Base-by-base conservation (phyloP, 2,888 invertebrate genomes). In the Amphipyra berbera region DNA sequence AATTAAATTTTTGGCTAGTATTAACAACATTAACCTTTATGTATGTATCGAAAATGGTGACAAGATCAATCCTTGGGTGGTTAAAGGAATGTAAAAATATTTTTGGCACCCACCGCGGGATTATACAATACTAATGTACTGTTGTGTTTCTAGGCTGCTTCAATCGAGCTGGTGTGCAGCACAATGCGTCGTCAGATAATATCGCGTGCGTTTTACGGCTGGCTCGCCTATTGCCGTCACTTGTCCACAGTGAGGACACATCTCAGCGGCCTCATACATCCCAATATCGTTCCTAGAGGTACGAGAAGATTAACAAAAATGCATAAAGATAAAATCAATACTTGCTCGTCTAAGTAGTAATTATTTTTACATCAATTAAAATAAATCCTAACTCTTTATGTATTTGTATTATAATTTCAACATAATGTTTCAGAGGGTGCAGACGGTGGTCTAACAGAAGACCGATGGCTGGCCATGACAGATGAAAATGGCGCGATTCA, bases 101-200 rank as follows among this genome's bases (percentile, higher is more conserved):
- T 12, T 0, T 1, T 57, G 45, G 48, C 45, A 30, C 48, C 62
- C 62, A 57, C 13, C 35, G 13, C 1, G 53, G 57, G 55, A 35
- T 15, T 40, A 8, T 1, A 21, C 21, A 13, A 35, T 30, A 6
- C 6, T 3, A 15, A 7, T 52, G 30, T 21, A 21, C 3, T 7
- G 2, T 47, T 37, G 5, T 41, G 3, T 54, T 79, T 79, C 12
- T 93, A 96, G 94, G 88, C 95, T 12, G 95, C 96, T 8, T 96
- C 96, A 55, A 96, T 96, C 68, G 96, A 97, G 86, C 95, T 98
- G 80, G 97, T 99, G 9, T 99, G 99, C 95, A 97, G 98, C 86
- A 98, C 98, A 0, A 99, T 99, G 99, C 97, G 97, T 67, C 96
- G 98, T 10, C 99, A 99, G 93, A 99, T 99, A 62, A 97, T 99